A percentile compares a stretch with the other conserved stretches of the same genome.
phyloP scores from a whole-genome alignment of 2,888 invertebrate genomes.

The Ecdyonurus torrentis region DNA sequence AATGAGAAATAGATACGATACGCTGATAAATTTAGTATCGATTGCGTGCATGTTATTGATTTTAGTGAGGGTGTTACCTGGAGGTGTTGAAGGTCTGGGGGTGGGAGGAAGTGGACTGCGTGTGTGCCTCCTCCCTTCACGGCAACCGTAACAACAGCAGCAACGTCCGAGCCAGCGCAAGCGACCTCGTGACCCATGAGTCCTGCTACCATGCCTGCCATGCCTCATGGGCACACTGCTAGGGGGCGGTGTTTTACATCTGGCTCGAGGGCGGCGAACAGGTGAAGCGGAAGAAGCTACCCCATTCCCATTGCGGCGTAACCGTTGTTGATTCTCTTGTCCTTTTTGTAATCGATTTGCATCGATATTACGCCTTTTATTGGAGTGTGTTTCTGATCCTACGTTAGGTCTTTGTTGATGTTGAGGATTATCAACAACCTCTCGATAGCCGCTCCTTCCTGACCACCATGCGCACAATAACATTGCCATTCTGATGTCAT shows the following conservation, averaged over 20 bases:
- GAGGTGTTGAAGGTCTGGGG: neutral
- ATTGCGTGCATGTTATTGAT: no score
- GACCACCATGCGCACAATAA: slow-evolving; percentile 1
- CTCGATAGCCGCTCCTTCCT: neutral
- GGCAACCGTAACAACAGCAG: neutral
- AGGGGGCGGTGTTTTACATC: neutral
- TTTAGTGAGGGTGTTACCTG: neutral
- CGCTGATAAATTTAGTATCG: no score
- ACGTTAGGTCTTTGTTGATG: neutral
- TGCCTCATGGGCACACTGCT: neutral
- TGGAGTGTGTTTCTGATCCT: neutral
- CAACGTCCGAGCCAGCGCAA: neutral
- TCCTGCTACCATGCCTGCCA: neutral
- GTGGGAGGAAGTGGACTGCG: neutral
- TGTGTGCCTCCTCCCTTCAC: neutral
- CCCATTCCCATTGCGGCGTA: neutral
- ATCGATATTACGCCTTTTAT: neutral
- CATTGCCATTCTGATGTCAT: neutral
- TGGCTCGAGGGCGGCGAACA: neutral
- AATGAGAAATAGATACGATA: no score
- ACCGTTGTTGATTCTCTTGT: no score
- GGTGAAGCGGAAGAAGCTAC: neutral
- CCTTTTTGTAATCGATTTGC: neutral
- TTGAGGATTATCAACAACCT: neutral
- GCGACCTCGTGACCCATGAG: neutral